Evolutionary conservation across 2,888 invertebrate species (phyloP).

Genomic region (Pollenia griseotomentosa): DNA sequence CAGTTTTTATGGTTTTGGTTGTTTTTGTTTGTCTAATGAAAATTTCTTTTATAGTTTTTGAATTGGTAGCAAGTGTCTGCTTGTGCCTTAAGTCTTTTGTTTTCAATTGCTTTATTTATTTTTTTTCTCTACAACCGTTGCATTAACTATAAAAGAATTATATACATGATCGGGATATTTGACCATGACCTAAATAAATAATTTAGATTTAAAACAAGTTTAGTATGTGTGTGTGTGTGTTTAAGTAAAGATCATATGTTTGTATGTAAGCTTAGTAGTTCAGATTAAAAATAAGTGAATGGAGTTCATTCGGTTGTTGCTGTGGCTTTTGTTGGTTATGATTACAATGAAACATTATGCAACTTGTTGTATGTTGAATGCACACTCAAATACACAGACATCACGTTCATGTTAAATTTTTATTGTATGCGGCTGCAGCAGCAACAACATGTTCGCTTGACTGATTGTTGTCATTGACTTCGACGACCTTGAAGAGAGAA

Average conservation of each 20-base stretch:
- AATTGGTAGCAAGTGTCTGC: neutral
- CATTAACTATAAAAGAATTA: neutral
- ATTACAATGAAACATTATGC: conserved; percentile 61
- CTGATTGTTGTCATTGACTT: conserved; percentile 63
- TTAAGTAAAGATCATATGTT: neutral
- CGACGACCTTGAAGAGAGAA: conserved; percentile 67
- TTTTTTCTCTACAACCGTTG: neutral
- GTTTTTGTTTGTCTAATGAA: neutral
- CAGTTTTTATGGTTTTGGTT: conserved; percentile 16
- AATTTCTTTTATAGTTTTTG: too few relatives aligned
- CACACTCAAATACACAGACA: neutral
- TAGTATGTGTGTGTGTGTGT: conserved; percentile 11
- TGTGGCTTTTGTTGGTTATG: conserved; percentile 18
- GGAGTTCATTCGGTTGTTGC: conserved; percentile 22
- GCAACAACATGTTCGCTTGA: conserved; percentile 61
- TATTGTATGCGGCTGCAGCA: conserved; percentile 50
- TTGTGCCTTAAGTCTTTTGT: conserved; percentile 55
- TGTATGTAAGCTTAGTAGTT: neutral
- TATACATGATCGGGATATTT: conserved; percentile 40
- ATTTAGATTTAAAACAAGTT: conserved; percentile 14
- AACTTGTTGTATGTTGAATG: conserved; percentile 62
- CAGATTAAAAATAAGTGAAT: conserved; percentile 52
- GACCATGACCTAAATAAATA: conserved; percentile 65
- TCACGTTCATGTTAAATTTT: neutral
- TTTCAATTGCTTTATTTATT: neutral